Evolutionary conservation across 2,888 invertebrate genomes (phyloP).

Genomic region (Galerucella nymphaeae): DNA sequence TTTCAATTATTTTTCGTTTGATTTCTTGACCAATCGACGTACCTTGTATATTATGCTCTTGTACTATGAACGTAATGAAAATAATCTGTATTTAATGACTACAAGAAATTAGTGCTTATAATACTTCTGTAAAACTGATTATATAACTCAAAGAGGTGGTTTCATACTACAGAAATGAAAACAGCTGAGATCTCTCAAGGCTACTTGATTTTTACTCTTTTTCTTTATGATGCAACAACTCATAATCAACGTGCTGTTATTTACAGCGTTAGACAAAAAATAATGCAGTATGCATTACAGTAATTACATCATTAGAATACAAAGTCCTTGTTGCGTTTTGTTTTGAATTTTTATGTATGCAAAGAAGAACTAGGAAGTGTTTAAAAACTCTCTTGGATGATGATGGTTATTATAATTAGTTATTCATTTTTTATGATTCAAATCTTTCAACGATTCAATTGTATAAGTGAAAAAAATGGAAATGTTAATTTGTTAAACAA

Average conservation of each 20-base stretch:
- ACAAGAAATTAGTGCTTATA: slow-evolving; percentile 5
- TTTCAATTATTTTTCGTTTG: no score
- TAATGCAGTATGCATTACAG: slow-evolving; percentile 29
- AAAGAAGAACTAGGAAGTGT: slow-evolving; percentile 16
- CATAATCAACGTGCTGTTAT: slow-evolving; percentile 32
- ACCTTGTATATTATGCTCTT: not conserved
- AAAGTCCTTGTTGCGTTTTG: slow-evolving; percentile 22
- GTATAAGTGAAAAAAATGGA: not conserved
- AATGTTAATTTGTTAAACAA: not conserved
- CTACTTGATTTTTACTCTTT: slow-evolving; percentile 30
- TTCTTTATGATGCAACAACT: slow-evolving; percentile 33
- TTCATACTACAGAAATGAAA: slow-evolving; percentile 24
- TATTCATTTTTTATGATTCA: not conserved
- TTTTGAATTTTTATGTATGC: not conserved
- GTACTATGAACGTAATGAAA: not conserved
- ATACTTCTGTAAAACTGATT: slow-evolving; percentile 23
- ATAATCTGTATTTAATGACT: slow-evolving; percentile 16
- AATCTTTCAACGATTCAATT: not conserved
- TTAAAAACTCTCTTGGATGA: not conserved
- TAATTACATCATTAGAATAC: slow-evolving; percentile 29
- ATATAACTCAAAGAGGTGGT: slow-evolving; percentile 29
- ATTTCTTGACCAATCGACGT: not conserved
- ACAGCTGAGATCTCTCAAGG: slow-evolving; percentile 33
- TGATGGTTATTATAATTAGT: not conserved
- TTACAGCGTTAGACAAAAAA: slow-evolving; percentile 30